Evolutionary conservation across 2,113 vertebrate species (phyloP).

Genomic region (Macquaria ambigua): DNA sequence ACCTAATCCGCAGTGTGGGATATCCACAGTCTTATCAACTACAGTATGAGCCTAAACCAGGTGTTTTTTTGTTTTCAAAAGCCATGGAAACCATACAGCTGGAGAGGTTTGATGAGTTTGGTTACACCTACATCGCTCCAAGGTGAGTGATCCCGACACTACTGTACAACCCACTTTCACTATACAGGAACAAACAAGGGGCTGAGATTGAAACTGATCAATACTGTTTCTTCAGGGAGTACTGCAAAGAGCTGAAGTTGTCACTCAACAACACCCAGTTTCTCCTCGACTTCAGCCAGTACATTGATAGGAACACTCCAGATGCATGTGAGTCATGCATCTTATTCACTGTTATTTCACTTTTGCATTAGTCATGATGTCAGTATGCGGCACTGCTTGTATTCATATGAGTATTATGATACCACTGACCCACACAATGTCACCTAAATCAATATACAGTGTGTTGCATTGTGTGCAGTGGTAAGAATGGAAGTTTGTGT

Average conservation of each 20-base stretch:
- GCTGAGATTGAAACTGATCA: slow-evolving; percentile 23
- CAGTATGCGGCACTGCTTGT: slow-evolving; percentile 3
- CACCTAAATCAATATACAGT: slow-evolving; percentile 23
- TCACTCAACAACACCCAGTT: slow-evolving; percentile 96
- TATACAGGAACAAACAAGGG: neutral
- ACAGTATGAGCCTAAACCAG: slow-evolving; percentile 2
- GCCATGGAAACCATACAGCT: slow-evolving; percentile 89
- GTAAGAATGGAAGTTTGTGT: neutral
- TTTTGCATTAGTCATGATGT: slow-evolving; percentile 33
- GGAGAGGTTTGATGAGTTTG: slow-evolving; percentile 91
- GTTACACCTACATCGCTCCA: slow-evolving; percentile 94
- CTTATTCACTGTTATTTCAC: slow-evolving; percentile 33
- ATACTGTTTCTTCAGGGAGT: slow-evolving; percentile 89
- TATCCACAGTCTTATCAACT: neutral
- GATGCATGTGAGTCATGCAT: slow-evolving; percentile 92
- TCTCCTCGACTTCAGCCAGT: slow-evolving; percentile 93
- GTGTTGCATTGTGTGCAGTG: slow-evolving; percentile 11
- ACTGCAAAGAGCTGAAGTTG: slow-evolving; percentile 93
- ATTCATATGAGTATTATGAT: neutral
- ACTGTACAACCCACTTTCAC: neutral
- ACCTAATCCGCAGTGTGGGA: neutral
- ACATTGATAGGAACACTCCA: slow-evolving; percentile 92
- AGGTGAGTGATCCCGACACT: slow-evolving; percentile 85
- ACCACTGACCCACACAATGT: neutral
- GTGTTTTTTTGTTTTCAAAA: slow-evolving; percentile 77